phyloP scores from a whole-genome alignment of 2,797 vertebrate genomes.

The Erpetoichthys calabaricus region DNA sequence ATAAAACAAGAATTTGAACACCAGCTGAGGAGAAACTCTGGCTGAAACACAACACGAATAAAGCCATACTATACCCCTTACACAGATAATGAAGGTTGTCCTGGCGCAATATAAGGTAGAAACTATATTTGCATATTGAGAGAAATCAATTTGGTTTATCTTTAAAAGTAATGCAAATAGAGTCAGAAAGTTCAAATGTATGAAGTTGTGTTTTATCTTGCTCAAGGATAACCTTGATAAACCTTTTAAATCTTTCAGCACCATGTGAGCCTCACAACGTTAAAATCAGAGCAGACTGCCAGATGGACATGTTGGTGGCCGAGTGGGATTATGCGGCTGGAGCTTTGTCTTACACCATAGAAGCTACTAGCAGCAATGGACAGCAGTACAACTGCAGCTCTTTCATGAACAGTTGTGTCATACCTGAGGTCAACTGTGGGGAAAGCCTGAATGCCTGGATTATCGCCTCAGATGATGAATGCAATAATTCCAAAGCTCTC shows the following conservation, averaged over 20 bases:
- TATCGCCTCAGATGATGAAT: slow-evolving; percentile 44
- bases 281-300: slow-evolving; percentile 31
- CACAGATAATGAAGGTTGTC: no score
- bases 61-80: no score
- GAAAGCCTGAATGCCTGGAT: slow-evolving; percentile 43
- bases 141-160: no score
- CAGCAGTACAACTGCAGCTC: slow-evolving; percentile 45
- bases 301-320: slow-evolving; percentile 30
- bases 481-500: slow-evolving; percentile 34
- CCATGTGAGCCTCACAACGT: slow-evolving; percentile 53
- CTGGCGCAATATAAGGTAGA: no score
- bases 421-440: slow-evolving; percentile 42
- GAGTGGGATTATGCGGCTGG: slow-evolving; percentile 48
- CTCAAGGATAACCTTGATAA: no score
- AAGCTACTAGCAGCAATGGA: slow-evolving; percentile 39
- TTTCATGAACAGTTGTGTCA: slow-evolving; percentile 40
- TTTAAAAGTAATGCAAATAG: no score
- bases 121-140: no score
- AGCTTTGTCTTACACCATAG: slow-evolving; percentile 39
- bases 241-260: slow-evolving; percentile 27
- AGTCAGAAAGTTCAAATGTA: no score
- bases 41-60: no score
- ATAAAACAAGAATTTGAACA: no score
- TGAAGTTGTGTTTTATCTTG: no score
- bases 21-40: no score